Evolutionary conservation across 2,113 vertebrate genomes (phyloP).

Genomic region (Onychorhynchus coronatus): DNA sequence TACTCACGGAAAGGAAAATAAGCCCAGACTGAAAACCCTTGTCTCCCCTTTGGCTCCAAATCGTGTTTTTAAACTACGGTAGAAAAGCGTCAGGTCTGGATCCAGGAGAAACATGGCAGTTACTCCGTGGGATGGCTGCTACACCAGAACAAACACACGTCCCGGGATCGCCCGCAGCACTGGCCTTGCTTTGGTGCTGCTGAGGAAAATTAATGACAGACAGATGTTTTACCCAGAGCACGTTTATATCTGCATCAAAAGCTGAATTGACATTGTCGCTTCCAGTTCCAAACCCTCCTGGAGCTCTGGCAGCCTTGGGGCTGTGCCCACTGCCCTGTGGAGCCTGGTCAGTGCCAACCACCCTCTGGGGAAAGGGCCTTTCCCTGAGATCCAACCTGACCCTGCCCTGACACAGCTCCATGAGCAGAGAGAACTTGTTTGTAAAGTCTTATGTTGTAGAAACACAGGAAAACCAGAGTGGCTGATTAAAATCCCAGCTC

Average conservation of each 20-base stretch:
- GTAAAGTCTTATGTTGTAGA: background rate
- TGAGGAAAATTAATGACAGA: background rate
- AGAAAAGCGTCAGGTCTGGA: background rate
- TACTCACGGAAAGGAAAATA: slow-evolving; percentile 20
- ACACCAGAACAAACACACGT: background rate
- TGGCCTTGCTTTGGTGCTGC: background rate
- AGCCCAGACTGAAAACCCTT: slow-evolving; percentile 1
- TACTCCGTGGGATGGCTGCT: background rate
- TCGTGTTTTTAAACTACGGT: background rate
- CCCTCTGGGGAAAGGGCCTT: background rate
- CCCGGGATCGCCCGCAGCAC: background rate
- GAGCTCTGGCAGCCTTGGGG: background rate
- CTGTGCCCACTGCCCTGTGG: background rate
- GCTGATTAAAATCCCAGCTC: background rate
- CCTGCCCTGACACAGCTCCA: background rate
- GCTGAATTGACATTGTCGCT: background rate
- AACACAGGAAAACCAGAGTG: background rate
- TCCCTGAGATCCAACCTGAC: rapidly evolving
- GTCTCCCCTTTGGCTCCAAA: background rate
- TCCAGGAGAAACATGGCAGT: slow-evolving; percentile 16
- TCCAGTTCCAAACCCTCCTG: background rate
- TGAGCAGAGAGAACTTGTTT: rapidly evolving
- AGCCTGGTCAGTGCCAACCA: background rate
- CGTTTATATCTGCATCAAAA: background rate
- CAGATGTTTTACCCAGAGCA: background rate